Evolutionary conservation across 2,797 vertebrate species (phyloP).

Genomic region (Poeciliopsis gracilis): DNA sequence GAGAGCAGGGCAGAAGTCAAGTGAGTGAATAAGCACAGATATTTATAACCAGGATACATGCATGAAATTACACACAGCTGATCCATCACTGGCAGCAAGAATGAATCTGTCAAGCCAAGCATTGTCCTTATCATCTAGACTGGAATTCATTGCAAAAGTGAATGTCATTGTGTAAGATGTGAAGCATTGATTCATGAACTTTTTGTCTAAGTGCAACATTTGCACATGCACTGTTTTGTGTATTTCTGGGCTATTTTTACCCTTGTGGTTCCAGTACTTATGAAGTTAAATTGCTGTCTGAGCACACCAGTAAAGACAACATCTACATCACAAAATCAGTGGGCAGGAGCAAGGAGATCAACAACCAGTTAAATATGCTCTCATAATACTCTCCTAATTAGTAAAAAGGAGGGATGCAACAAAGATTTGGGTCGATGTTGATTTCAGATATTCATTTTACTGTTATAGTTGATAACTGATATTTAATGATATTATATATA

Average conservation of each 20-base stretch:
- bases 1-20: too few relatives aligned
- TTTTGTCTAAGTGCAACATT: background rate
- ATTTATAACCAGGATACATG: slow-evolving; percentile 64
- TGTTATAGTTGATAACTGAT: too few relatives aligned
- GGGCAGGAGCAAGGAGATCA: background rate
- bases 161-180: background rate
- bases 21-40: slow-evolving; percentile 43
- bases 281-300: background rate
- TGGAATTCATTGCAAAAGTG: background rate
- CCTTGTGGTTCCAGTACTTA: background rate
- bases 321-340: too few relatives aligned
- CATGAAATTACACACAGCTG: slow-evolving; percentile 61
- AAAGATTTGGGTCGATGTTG: too few relatives aligned
- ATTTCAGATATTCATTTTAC: too few relatives aligned
- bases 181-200: background rate
- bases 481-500: too few relatives aligned
- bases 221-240: background rate
- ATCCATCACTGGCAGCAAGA: slow-evolving; percentile 54
- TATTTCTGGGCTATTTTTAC: background rate
- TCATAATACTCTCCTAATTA: too few relatives aligned
- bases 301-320: background rate
- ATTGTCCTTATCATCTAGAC: background rate
- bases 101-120: background rate
- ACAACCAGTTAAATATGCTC: background rate
- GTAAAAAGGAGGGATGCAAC: too few relatives aligned